These are phyloP conservation scores for Schizotus pectinicornis DNA, from an alignment of 2,888 invertebrate genomes.

Conservation along the genomic window DNA sequence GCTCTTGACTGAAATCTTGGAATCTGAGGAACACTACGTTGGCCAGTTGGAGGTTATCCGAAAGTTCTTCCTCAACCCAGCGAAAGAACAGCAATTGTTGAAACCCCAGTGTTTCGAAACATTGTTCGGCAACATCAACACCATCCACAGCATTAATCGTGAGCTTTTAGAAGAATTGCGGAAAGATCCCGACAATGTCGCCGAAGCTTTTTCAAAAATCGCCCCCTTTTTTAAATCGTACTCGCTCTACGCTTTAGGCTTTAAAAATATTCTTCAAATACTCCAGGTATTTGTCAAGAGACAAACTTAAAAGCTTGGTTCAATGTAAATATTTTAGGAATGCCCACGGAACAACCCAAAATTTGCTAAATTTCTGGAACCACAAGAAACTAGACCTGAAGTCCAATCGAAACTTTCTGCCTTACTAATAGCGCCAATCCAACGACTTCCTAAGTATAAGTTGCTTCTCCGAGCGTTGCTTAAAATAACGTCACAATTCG, in stretches of 20 bases:
- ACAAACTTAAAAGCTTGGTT: background rate
- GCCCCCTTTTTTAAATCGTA: constrained; percentile 81
- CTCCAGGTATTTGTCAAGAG: constrained; percentile 63
- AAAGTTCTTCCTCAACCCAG: constrained; percentile 68
- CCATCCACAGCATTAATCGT: constrained; percentile 68
- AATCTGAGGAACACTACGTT: constrained; percentile 73
- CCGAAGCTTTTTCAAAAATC: constrained; percentile 70
- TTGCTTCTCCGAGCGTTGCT: constrained; percentile 73
- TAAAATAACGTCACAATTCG: constrained; percentile 39
- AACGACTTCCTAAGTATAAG: constrained; percentile 78
- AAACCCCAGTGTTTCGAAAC: constrained; percentile 60
- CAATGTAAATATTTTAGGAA: constrained; percentile 13
- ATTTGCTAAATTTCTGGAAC: constrained; percentile 65
- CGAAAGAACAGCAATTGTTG: constrained; percentile 62
- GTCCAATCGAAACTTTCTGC: constrained; percentile 74
- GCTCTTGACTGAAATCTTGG: constrained; percentile 71
- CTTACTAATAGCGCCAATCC: constrained; percentile 78
- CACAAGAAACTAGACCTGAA: constrained; percentile 73
- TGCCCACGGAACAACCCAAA: constrained; percentile 52
- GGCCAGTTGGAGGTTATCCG: constrained; percentile 70
- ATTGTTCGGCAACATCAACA: constrained; percentile 69
- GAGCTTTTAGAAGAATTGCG: constrained; percentile 67
- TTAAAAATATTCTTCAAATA: constrained; percentile 66
- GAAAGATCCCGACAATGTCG: constrained; percentile 64
- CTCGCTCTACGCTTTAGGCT: constrained; percentile 78